phyloP scores from a whole-genome alignment of 1,140 invertebrate species.

The Chironomus tepperi region DNA sequence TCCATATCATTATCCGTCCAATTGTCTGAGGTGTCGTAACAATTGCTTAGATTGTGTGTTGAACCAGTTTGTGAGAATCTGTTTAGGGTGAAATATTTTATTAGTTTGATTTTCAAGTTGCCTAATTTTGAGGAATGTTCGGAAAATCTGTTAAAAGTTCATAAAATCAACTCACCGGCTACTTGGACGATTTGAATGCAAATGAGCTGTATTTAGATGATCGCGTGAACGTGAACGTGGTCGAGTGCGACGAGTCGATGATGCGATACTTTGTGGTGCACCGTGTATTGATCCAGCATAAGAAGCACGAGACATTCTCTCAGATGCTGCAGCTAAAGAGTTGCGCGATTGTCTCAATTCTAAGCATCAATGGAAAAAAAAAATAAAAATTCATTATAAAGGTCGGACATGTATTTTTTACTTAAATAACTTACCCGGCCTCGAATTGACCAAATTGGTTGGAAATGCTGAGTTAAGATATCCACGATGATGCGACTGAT shows the following conservation, averaged over 20 bases:
- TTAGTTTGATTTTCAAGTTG: no score
- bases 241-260: slow-evolving; percentile 56
- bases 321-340: slow-evolving; percentile 66
- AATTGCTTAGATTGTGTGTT: slow-evolving; percentile 72
- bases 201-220: slow-evolving; percentile 40
- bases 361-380: slow-evolving; percentile 5
- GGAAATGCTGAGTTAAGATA: slow-evolving; percentile 63
- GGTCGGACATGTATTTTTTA: not conserved
- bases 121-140: no score
- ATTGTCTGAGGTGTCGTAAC: slow-evolving; percentile 79
- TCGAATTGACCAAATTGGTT: slow-evolving; percentile 63
- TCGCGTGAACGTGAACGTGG: slow-evolving; percentile 54
- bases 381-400: not conserved
- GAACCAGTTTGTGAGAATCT: slow-evolving; percentile 62
- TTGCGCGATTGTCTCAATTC: slow-evolving; percentile 74
- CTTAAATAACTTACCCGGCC: slow-evolving; percentile 51
- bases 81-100: not conserved
- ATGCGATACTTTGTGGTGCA: slow-evolving; percentile 43
- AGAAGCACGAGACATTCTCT: slow-evolving; percentile 63
- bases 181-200: slow-evolving; percentile 46
- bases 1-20: slow-evolving; percentile 96
- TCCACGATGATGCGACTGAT: slow-evolving; percentile 56
- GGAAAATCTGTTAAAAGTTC: no score
- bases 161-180: slow-evolving; percentile 42
- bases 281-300: slow-evolving; percentile 50